Evolutionary conservation across 64 coral and sea anemone species (phyloP), one percentile per base, ranked within the genome.

Genomic region (Astreopora myriophthalma): DNA sequence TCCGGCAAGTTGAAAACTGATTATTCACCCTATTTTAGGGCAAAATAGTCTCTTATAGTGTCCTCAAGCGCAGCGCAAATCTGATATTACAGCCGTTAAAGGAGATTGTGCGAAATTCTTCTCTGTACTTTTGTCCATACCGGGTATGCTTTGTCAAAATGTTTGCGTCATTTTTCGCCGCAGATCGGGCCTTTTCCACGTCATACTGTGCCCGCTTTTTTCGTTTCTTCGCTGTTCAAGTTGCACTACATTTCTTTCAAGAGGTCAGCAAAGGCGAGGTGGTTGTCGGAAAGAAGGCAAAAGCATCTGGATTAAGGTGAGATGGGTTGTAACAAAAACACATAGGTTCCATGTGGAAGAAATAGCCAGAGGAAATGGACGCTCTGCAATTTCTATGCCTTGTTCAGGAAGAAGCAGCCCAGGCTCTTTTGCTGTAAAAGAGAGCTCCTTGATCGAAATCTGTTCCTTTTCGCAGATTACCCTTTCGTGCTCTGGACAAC

Each of bases 161-260:
- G 28, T 35, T 29, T 81, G n/a, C 20, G 42, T 1, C 1, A 1
- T 14, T 85, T 34, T 44, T 48, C 33, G 0, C 36, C 49, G 17
- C 37, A 96, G 95, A 96, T 37, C 85, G 90, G 51, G 92, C 68
- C 3, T 30, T 79, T 52, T 90, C 72, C 19, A 86, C 93, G 30
- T 71, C 71, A 57, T 97, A 90, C 58, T 71, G 85, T 24, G 91
- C 91, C 29, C 91, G 95, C 2, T 97, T 90, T 64, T 68, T 97
- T 39, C 95, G 95, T 52, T 91, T 85, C 8, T 97, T 97, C 67
- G 91, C 95, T 36, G 69, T 97, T 51, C 95, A 97, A 88, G 95
- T 97, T 51, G 95, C 95, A 17, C 82, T 97, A 13, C 92, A 97
- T 32, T 97, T 94, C 74, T 94, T 90, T 57, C 92, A 94, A 69